These are phyloP conservation scores for Cataglyphis cursor DNA, from an alignment of 2,888 invertebrate species.

Conservation along the genomic window DNA sequence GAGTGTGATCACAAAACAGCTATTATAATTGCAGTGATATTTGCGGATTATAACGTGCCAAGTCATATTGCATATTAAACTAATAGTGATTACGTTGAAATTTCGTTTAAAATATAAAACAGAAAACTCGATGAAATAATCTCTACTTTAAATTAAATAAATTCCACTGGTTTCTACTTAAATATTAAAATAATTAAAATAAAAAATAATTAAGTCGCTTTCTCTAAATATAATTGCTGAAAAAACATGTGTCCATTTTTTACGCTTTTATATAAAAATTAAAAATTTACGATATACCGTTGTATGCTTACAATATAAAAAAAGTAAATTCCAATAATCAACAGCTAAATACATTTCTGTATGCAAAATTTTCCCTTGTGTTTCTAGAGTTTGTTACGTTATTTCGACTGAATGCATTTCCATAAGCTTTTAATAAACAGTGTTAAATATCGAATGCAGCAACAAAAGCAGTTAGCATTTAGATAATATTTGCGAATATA, in stretches of 20 bases:
- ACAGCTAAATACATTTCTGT: neutral
- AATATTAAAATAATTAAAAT: neutral
- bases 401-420: neutral
- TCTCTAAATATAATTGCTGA: neutral
- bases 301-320: neutral
- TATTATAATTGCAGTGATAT: conserved; percentile 35
- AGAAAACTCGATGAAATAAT: neutral
- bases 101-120: neutral
- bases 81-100: neutral
- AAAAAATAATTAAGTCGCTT: neutral
- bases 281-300: neutral
- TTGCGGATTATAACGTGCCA: conserved; percentile 1
- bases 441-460: conserved; percentile 27
- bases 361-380: neutral
- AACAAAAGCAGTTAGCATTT: conserved; percentile 45
- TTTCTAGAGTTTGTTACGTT: conserved; percentile 27
- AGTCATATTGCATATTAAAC: neutral
- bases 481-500: conserved; percentile 56
- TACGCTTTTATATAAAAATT: neutral
- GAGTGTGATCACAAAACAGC: neutral
- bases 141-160: neutral
- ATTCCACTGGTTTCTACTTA: neutral
- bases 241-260: neutral
- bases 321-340: neutral
- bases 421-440: conserved; percentile 31